Base-by-base conservation (phyloP, 2,888 invertebrate genomes). In the Synanthedon myopaeformis region DNA sequence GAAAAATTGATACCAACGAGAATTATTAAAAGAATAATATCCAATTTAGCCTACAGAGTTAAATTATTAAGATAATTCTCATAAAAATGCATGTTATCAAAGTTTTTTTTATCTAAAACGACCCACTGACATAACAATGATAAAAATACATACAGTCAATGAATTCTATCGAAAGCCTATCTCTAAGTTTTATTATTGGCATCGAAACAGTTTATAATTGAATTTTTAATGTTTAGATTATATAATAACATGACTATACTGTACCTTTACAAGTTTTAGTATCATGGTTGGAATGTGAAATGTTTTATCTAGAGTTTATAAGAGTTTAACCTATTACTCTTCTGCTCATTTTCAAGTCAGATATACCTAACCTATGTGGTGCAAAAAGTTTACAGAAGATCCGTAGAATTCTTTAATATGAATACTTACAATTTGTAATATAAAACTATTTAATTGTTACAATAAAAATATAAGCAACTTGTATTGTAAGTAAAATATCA, bases 61-160 rank as follows among this genome's bases (percentile, higher is more conserved):
- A 35, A 35, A 35, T 10, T 10, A 35, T 35, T 35, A 10, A 35
- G 35, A 35, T 35, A 35, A 2, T 45, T 13, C n/a, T 45, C 4
- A n/a, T 13, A 13, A 45, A 42, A 45, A 45, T 12, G 12, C 45
- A 45, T n/a, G 45, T 14, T 45, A 45, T 45, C 45, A 45, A 13
- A 6, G 13, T 66, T 64, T 72, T 17, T 49, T 23, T 79, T 82
- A 84, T 83, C 82, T 63, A 19, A 35, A 49, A 49, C 49, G 49
- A 17, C 23, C 66, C 62, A 67, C 77, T 84, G 82, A 86, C 85
- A 78, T 76, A 80, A 79, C 82, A 84, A 86, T 61, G 84, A 83
- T 82, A 85, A 84, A 75, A 72, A 70, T 61, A 60, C 58, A 65
- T 64, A 61, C 63, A 70, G 69, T 79, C 72, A 78, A 77, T 81